Percentiles rank a stretch among this genome's conserved stretches.
Evolutionary conservation across 2,797 vertebrate species (phyloP).

Genomic region (Gambusia yucatana): DNA sequence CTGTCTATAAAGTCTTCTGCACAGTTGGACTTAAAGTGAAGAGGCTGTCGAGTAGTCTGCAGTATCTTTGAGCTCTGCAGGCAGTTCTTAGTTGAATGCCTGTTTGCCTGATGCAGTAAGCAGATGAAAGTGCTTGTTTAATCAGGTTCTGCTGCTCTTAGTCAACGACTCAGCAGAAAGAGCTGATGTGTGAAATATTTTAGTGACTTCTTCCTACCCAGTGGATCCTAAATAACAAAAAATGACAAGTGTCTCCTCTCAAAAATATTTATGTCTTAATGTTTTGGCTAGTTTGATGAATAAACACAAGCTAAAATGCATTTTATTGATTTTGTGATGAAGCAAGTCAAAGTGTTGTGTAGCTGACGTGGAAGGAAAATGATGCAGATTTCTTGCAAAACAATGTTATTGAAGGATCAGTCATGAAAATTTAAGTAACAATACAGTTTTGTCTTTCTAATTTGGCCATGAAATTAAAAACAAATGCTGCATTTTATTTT

Average conservation of each 20-base stretch:
- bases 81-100: slow-evolving; percentile 64
- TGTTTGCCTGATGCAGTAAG: slow-evolving; percentile 60
- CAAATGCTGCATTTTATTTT: no score
- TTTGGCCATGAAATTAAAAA: no score
- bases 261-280: not conserved
- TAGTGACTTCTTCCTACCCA: slow-evolving; percentile 24
- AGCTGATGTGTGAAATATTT: slow-evolving; percentile 44
- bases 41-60: slow-evolving; percentile 27
- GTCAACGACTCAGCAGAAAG: slow-evolving; percentile 51
- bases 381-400: not conserved
- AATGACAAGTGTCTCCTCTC: slow-evolving; percentile 46
- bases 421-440: no score
- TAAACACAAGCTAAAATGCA: not conserved
- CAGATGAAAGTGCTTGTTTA: slow-evolving; percentile 56
- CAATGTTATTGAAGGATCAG: no score
- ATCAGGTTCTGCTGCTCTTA: slow-evolving; percentile 64
- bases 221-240: slow-evolving; percentile 56
- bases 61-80: slow-evolving; percentile 44
- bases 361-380: not conserved
- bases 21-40: slow-evolving; percentile 17
- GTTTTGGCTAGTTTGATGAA: not conserved
- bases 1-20: slow-evolving; percentile 7
- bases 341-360: not conserved
- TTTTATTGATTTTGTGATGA: not conserved
- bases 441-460: no score